phyloP scores from a whole-genome alignment of 2,888 invertebrate genomes.

The Microplitis manilae region DNA sequence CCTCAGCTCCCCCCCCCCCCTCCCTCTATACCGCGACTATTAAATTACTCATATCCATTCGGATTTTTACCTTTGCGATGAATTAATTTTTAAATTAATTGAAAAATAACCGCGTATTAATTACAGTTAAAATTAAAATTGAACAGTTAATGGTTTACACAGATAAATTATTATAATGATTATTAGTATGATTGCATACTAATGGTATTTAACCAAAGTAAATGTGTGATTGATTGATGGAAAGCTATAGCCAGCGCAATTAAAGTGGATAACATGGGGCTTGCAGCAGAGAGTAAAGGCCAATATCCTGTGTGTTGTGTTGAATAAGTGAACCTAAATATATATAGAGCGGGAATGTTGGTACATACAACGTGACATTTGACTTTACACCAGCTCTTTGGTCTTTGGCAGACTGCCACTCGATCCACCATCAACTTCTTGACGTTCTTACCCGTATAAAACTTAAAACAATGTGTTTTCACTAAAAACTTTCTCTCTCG shows the following conservation, averaged over 20 bases:
- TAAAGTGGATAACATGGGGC: not conserved
- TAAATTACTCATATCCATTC: no score
- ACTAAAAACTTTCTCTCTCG: constrained; percentile 3
- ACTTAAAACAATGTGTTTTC: constrained; percentile 39
- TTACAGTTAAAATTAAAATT: no score
- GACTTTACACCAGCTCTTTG: constrained; percentile 42
- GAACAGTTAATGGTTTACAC: no score
- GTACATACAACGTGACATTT: constrained; percentile 53
- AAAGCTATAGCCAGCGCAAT: not conserved
- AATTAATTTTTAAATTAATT: no score
- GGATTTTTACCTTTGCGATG: no score
- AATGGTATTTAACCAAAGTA: not conserved
- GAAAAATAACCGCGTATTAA: no score
- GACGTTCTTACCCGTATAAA: constrained; percentile 21
- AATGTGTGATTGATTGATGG: not conserved
- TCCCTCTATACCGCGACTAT: no score
- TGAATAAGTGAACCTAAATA: constrained; percentile 25
- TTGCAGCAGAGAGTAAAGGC: not conserved
- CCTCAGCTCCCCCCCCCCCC: no score
- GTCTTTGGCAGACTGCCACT: constrained; percentile 56
- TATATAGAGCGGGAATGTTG: constrained; percentile 17
- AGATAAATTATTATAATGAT: not conserved
- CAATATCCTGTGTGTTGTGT: constrained; percentile 8
- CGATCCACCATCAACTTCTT: constrained; percentile 30
- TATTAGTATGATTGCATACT: not conserved